A percentile compares a stretch with the other conserved stretches of the same genome.
phyloP scores from a whole-genome alignment of 2,888 invertebrate species.

The Melinopterus prodromus region DNA sequence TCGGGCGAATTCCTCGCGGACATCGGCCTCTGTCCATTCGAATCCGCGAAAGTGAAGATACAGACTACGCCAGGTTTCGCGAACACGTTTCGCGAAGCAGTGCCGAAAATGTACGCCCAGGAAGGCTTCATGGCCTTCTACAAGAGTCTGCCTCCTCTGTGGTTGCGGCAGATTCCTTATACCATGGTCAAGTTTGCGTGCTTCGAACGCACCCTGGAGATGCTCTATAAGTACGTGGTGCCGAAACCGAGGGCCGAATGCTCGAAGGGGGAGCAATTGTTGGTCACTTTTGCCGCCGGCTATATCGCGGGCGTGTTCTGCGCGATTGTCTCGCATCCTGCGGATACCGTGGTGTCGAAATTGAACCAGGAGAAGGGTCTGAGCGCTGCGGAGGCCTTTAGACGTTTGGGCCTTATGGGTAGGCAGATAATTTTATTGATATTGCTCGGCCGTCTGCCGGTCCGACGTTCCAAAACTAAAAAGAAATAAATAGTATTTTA shows the following conservation, averaged over 20 bases:
- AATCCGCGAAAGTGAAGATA: conserved; percentile 91
- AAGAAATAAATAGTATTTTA: too few relatives aligned
- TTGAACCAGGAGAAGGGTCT: conserved; percentile 90
- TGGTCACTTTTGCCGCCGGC: conserved; percentile 93
- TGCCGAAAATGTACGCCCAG: conserved; percentile 87
- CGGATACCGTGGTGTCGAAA: conserved; percentile 96
- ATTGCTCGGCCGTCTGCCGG: neutral
- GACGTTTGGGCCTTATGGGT: conserved; percentile 75
- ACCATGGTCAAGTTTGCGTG: conserved; percentile 99
- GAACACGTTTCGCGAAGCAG: conserved; percentile 84
- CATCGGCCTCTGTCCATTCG: conserved; percentile 95
- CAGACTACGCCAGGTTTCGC: conserved; percentile 96
- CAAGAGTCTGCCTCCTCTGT: conserved; percentile 88
- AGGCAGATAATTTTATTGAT: neutral
- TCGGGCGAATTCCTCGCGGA: conserved; percentile 99
- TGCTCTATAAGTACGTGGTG: conserved; percentile 89
- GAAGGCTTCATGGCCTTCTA: conserved; percentile 93
- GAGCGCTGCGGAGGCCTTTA: conserved; percentile 74
- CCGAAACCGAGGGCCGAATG: conserved; percentile 94
- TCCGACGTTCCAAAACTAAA: too few relatives aligned
- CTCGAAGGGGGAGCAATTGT: conserved; percentile 89
- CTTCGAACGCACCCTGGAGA: conserved; percentile 95
- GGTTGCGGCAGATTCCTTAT: conserved; percentile 98
- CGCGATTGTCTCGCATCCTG: conserved; percentile 98
- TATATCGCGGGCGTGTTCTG: conserved; percentile 99